phyloP scores from a whole-genome alignment of 2,797 vertebrate species.

The Dermochelys coriacea region DNA sequence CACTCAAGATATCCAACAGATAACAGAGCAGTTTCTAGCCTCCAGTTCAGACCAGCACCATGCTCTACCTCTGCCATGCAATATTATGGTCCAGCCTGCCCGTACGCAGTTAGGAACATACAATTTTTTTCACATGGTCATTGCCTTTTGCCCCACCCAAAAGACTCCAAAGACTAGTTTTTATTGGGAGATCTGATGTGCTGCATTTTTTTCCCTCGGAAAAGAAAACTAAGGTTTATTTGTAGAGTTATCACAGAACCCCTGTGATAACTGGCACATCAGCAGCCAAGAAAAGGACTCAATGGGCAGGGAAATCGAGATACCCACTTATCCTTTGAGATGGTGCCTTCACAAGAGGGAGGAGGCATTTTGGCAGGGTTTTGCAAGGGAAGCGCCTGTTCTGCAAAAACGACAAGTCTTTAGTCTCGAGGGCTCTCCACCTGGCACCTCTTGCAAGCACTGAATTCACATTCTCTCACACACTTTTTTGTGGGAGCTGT shows the following conservation, averaged over 20 bases:
- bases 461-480: not conserved
- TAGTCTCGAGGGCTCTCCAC: not conserved
- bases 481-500: not conserved
- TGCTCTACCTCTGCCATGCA: constrained; percentile 33
- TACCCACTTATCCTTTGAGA: not conserved
- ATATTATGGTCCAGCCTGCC: constrained; percentile 48
- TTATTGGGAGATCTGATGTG: not conserved
- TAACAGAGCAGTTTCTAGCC: constrained; percentile 61
- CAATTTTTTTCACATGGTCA: not conserved
- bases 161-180: not conserved
- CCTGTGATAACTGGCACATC: not conserved
- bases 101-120: not conserved
- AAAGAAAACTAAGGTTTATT: not conserved
- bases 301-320: not conserved
- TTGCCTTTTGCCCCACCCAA: not conserved
- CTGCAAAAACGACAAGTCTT: not conserved
- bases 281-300: not conserved
- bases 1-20: constrained; percentile 56
- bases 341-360: not conserved
- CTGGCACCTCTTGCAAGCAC: not conserved
- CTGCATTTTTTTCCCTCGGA: not conserved
- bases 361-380: not conserved
- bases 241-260: not conserved
- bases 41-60: constrained; percentile 1
- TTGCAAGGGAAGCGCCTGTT: not conserved